These are phyloP conservation scores for Pandemis corylana DNA, from an alignment of 2,888 invertebrate genomes.

Conservation along the genomic window DNA sequence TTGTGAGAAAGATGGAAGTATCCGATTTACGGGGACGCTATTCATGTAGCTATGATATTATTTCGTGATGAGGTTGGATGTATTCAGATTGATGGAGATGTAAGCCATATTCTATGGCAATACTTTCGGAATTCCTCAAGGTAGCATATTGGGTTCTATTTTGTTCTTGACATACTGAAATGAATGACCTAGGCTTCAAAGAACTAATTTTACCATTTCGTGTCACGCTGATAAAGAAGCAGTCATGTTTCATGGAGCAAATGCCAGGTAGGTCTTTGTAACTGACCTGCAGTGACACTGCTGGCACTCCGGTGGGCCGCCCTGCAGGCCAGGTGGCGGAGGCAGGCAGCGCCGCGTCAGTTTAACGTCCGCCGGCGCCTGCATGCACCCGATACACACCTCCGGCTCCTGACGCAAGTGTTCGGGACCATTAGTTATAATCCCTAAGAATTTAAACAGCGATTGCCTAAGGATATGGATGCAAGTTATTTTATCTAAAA, in stretches of 20 bases:
- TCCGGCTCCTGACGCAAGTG: conserved; percentile 87
- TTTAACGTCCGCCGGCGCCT: conserved; percentile 91
- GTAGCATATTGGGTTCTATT: background rate
- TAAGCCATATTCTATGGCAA: background rate
- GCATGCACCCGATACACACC: conserved; percentile 95
- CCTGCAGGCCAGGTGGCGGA: conserved; percentile 63
- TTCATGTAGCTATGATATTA: background rate
- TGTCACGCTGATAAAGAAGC: too few species aligned
- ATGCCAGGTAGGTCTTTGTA: too few species aligned
- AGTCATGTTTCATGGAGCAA: background rate
- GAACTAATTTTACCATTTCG: too few species aligned
- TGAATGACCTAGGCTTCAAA: background rate
- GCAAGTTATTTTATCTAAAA: too few species aligned
- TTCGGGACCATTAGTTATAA: too few species aligned
- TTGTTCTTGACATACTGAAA: background rate
- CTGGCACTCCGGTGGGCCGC: conserved; percentile 76
- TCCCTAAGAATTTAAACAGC: too few species aligned
- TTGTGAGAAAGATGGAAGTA: background rate
- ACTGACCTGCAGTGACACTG: conserved; percentile 71
- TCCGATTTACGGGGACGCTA: background rate
- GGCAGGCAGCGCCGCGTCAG: conserved; percentile 88
- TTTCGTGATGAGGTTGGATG: background rate
- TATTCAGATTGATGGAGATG: too few species aligned
- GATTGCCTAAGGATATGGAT: too few species aligned
- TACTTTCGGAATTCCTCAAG: background rate